Conservation (phyloP, 2,113 vertebrate genomes). For the Daphoenositta chrysoptera region DNA sequence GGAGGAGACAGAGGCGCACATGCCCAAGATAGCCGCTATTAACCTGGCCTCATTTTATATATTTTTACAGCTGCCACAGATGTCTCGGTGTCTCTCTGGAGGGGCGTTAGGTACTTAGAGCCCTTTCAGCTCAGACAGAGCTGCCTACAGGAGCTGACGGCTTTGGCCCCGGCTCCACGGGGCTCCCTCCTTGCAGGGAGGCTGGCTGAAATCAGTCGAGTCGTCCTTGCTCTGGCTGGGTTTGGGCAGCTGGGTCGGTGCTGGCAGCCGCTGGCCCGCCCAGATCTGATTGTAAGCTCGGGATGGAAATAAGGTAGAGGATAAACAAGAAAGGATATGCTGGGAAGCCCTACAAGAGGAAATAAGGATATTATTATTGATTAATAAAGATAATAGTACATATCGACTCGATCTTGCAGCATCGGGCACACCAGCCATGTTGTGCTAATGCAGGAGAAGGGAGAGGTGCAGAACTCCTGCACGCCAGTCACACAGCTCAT, state of each 20-base stretch:
- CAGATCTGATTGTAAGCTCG: not conserved
- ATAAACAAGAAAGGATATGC: not conserved
- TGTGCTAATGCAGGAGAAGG: not conserved
- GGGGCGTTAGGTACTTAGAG: not conserved
- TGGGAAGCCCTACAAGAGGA: not conserved
- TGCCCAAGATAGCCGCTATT: not conserved
- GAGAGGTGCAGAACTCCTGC: not conserved
- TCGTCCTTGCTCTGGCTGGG: not conserved
- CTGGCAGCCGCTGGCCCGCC: rapidly evolving
- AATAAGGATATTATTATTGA: slow-evolving; percentile 24
- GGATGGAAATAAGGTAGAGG: not conserved
- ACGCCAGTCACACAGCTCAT: rapidly evolving
- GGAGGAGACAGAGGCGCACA: not conserved
- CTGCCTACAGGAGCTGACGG: not conserved
- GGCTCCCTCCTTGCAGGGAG: not conserved
- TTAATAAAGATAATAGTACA: not conserved
- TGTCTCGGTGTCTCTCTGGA: not conserved
- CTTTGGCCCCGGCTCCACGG: not conserved
- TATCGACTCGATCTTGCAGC: not conserved
- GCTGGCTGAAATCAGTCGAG: not conserved
- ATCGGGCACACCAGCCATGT: not conserved
- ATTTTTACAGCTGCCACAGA: slow-evolving; percentile 24
- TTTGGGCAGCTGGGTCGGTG: not conserved
- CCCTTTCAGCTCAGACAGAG: not conserved
- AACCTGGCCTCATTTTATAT: slow-evolving; percentile 30